These are phyloP conservation scores for Charaxes varanes DNA, from an alignment of 1,140 invertebrate genomes.

Conservation along the genomic window DNA sequence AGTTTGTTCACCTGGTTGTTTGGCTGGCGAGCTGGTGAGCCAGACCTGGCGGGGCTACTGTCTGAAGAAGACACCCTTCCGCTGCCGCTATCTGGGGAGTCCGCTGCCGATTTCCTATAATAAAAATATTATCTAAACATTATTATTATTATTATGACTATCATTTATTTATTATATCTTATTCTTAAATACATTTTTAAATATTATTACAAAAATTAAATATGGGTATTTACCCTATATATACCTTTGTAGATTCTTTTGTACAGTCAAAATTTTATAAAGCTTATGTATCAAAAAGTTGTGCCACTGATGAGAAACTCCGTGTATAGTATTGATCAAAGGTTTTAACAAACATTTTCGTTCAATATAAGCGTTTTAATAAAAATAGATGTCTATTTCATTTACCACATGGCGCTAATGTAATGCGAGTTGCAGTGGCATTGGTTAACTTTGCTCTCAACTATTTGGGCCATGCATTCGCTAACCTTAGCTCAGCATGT, in stretches of 20 bases:
- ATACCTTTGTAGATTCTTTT: not conserved
- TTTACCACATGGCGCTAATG: conserved; percentile 16
- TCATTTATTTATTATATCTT: too few relatives aligned
- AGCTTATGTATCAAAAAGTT: too few relatives aligned
- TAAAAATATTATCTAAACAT: not conserved
- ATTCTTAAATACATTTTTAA: too few relatives aligned
- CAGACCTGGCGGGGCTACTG: conserved; percentile 59
- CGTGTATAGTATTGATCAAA: too few relatives aligned
- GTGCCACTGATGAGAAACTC: too few relatives aligned
- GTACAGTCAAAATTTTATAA: too few relatives aligned
- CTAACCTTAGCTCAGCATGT: conserved; percentile 5
- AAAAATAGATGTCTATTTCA: too few relatives aligned
- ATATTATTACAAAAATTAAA: not conserved
- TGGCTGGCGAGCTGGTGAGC: conserved; percentile 39
- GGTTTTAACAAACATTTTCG: too few relatives aligned
- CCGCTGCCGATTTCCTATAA: conserved; percentile 57
- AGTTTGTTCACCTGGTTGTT: conserved; percentile 46
- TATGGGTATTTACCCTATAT: not conserved
- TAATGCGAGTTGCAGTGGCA: conserved; percentile 43
- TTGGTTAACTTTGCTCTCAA: conserved; percentile 58
- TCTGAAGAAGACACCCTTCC: conserved; percentile 60
- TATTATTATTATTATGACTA: not conserved
- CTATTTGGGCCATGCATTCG: conserved; percentile 34
- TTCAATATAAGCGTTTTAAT: too few relatives aligned
- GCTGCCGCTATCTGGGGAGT: conserved; percentile 61